Percentiles rank a stretch among this genome's conserved stretches.
phyloP scores from a whole-genome alignment of 2,797 vertebrate species.

The Loris lydekkerianus region DNA sequence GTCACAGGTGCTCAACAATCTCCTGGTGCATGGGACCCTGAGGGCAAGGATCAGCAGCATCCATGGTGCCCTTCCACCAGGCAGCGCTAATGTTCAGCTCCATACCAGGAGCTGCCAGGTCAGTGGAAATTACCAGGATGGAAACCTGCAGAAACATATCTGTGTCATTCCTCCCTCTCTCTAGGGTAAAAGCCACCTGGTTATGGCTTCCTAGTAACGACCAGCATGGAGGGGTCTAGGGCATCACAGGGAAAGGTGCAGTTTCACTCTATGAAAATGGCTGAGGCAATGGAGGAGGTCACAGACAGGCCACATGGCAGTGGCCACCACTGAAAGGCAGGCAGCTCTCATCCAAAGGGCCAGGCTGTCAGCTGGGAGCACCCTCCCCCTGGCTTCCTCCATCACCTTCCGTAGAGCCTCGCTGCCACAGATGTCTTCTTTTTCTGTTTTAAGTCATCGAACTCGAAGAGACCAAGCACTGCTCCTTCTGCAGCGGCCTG shows the following conservation, averaged over 20 bases:
- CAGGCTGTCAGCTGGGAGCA: too few relatives aligned
- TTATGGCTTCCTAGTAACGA: neutral
- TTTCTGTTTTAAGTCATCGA: slow-evolving; percentile 95
- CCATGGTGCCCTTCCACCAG: accelerated
- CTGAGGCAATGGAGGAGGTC: accelerated
- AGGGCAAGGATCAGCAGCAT: neutral
- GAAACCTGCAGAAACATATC: neutral
- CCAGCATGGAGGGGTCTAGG: neutral
- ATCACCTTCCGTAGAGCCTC: slow-evolving; percentile 93
- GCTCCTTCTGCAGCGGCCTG: slow-evolving; percentile 98
- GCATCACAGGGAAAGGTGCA: too few relatives aligned
- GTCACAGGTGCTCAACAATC: neutral
- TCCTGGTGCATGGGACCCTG: neutral
- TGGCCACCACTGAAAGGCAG: accelerated
- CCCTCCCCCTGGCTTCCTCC: neutral
- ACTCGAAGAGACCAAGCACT: slow-evolving; percentile 94
- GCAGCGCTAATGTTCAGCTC: neutral
- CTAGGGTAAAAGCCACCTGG: neutral
- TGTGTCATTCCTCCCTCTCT: neutral
- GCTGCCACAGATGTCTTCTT: slow-evolving; percentile 92
- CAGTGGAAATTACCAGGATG: neutral
- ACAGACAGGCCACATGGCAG: accelerated
- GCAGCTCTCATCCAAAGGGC: neutral
- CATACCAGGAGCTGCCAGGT: neutral
- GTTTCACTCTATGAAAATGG: neutral